phyloP scores from a whole-genome alignment of 2,797 vertebrate genomes.

The Diceros bicornis region DNA sequence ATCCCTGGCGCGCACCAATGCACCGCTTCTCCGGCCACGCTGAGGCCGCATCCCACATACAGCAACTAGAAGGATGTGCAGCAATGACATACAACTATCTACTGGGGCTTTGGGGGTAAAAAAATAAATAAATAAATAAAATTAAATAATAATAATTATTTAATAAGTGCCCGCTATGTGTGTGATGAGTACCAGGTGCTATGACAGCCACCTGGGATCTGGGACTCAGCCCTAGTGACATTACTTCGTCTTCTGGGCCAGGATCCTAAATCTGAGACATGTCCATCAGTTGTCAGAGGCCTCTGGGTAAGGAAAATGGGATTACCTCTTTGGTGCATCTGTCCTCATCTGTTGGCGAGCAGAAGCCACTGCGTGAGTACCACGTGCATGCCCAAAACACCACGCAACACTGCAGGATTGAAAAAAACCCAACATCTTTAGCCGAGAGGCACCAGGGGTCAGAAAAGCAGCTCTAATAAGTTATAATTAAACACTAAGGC shows the following conservation, averaged over 20 bases:
- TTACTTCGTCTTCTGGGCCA: not conserved
- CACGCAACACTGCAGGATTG: conserved; percentile 81
- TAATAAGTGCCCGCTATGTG: not conserved
- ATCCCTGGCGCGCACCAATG: no score
- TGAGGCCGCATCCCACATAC: no score
- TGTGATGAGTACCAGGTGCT: not conserved
- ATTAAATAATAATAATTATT: not conserved
- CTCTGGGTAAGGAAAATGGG: not conserved
- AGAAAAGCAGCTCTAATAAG: not conserved
- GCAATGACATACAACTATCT: no score
- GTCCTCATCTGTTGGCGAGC: conserved; percentile 78
- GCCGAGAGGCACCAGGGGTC: not conserved
- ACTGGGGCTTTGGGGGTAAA: no score
- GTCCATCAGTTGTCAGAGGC: not conserved
- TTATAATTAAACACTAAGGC: not conserved
- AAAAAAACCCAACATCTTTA: conserved; percentile 49
- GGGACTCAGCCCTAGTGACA: not conserved
- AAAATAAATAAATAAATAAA: no score
- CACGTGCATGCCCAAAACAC: conserved; percentile 74
- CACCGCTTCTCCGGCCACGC: no score
- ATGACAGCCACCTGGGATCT: not conserved
- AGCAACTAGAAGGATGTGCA: no score
- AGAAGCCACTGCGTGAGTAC: conserved; percentile 75
- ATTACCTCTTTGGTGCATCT: conserved; percentile 87
- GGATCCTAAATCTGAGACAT: not conserved